Percentiles rank a stretch among this genome's conserved stretches.
Conservation (phyloP, 2,888 invertebrate species). For the Eilema griseolum region DNA sequence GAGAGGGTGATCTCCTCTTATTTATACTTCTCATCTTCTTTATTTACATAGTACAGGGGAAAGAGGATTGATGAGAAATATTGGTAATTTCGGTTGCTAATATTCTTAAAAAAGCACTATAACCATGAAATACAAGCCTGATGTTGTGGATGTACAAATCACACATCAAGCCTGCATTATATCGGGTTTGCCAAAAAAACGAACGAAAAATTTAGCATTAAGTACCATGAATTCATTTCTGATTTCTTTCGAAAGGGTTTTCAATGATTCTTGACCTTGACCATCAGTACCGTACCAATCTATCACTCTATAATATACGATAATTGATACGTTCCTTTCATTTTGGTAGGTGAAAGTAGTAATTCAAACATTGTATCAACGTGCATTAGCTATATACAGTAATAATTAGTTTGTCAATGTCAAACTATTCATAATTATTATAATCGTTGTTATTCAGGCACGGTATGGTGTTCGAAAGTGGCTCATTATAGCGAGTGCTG, state of each 20-base stretch:
- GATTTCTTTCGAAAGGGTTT: neutral
- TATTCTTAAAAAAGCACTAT: too few species aligned
- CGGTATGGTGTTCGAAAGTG: conserved; percentile 20
- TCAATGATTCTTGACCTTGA: neutral
- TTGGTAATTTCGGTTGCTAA: too few species aligned
- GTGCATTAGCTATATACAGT: neutral
- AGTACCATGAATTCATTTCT: neutral
- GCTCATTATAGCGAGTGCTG: conserved; percentile 42
- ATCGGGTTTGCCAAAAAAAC: too few species aligned
- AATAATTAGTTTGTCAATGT: conserved; percentile 11
- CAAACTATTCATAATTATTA: conserved; percentile 7
- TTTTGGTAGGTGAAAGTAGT: neutral
- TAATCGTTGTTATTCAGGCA: conserved; percentile 6
- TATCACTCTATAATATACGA: neutral
- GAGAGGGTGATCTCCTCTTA: too few species aligned
- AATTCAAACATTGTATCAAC: neutral
- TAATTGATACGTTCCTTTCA: neutral
- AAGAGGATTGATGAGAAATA: too few species aligned
- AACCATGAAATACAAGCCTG: too few species aligned
- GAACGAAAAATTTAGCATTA: too few species aligned
- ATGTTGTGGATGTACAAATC: too few species aligned
- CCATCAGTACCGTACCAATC: neutral
- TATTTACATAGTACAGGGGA: too few species aligned
- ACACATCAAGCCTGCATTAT: too few species aligned
- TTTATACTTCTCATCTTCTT: too few species aligned